These are phyloP conservation scores for Drosophila emarginata DNA, from an alignment of 2,888 invertebrate genomes.

Conservation along the genomic window DNA sequence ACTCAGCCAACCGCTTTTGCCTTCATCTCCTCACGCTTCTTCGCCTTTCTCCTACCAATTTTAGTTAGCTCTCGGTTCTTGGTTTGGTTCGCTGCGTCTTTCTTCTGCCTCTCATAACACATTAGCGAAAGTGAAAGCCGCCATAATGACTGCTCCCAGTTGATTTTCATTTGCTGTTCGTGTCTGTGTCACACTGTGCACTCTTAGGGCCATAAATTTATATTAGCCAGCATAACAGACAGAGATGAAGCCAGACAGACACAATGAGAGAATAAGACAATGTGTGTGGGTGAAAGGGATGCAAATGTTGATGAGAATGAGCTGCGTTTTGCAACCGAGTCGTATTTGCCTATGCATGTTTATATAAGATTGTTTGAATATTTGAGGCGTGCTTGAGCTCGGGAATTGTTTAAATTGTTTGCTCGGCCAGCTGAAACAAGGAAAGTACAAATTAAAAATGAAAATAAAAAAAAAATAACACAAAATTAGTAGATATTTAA, in stretches of 20 bases:
- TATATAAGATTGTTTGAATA: constrained; percentile 7
- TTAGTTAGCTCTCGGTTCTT: constrained; percentile 21
- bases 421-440: not conserved
- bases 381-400: constrained; percentile 2
- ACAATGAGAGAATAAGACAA: not conserved
- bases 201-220: constrained; percentile 68
- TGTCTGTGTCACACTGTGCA: constrained; percentile 64
- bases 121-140: constrained; percentile 77
- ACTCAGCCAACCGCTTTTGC: constrained; percentile 32
- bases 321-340: constrained; percentile 9
- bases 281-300: not conserved
- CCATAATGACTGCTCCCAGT: constrained; percentile 78
- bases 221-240: constrained; percentile 56
- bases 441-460: constrained; percentile 15
- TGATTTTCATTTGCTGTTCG: constrained; percentile 75
- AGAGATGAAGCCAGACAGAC: not conserved
- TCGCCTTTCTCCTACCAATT: constrained; percentile 7
- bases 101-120: constrained; percentile 67
- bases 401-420: constrained; percentile 7
- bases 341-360: constrained; percentile 16
- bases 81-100: constrained; percentile 28
- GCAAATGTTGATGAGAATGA: constrained; percentile 3
- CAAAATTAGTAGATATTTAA: not conserved
- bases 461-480: constrained; percentile 15
- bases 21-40: constrained; percentile 30